Evolutionary conservation across 1,140 invertebrate species (phyloP).

Genomic region (Alviniconcha marisindica): DNA sequence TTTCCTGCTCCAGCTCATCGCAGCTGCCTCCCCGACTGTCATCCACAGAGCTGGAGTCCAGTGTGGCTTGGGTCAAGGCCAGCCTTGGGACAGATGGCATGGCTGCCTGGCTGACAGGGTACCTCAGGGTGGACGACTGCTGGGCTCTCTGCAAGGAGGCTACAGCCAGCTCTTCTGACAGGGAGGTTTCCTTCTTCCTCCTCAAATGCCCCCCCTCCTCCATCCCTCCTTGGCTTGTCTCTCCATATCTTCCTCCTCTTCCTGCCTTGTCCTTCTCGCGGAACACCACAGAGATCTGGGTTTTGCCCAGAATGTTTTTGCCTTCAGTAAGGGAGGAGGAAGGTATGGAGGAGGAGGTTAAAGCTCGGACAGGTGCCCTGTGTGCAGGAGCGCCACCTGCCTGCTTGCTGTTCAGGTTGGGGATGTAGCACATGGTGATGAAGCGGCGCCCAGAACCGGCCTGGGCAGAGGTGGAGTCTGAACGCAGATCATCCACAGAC

Average conservation of each 20-base stretch:
- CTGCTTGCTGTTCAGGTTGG: neutral
- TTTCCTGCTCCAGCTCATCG: constrained; percentile 19
- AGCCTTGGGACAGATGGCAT: neutral
- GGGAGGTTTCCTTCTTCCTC: constrained; percentile 30
- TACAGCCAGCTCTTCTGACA: constrained; percentile 41
- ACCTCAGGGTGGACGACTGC: neutral
- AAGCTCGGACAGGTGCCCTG: neutral
- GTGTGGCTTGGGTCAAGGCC: neutral
- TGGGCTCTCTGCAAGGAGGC: neutral
- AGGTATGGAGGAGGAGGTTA: neutral
- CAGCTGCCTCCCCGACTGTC: neutral
- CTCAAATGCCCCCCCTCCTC: too few species aligned
- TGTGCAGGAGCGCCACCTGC: neutral
- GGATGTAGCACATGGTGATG: constrained; percentile 42
- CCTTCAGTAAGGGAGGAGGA: too few species aligned
- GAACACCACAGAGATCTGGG: constrained; percentile 32
- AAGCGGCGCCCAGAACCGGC: neutral
- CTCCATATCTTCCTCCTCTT: neutral
- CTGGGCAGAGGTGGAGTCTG: neutral
- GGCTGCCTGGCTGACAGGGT: neutral
- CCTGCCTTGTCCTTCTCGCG: neutral
- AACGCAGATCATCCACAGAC: neutral
- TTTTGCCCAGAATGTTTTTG: constrained; percentile 10
- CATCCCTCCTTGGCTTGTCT: constrained; percentile 1
- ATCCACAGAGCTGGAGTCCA: constrained; percentile 13